Evolutionary conservation across 1,140 invertebrate genomes (phyloP).

Genomic region (Subanguina moxae): DNA sequence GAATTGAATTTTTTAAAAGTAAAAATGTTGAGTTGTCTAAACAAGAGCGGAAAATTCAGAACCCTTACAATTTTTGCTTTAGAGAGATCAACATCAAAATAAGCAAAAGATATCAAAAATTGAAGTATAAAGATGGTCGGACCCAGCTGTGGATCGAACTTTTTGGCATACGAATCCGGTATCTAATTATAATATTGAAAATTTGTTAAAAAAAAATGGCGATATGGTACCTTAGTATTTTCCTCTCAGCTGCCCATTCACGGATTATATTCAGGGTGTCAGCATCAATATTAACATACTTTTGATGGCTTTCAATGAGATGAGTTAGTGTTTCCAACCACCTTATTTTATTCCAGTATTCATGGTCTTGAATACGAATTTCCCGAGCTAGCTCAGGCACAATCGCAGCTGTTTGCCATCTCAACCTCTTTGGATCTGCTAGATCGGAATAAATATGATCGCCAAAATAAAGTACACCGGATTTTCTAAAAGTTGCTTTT

Average conservation of each 20-base stretch:
- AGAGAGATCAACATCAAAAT: no score
- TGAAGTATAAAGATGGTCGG: no score
- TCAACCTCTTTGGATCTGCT: constrained; percentile 90
- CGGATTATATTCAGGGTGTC: constrained; percentile 65
- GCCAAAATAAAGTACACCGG: constrained; percentile 89
- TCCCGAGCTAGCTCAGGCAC: constrained; percentile 89
- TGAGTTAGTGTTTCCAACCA: constrained; percentile 88
- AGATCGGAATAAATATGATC: constrained; percentile 96
- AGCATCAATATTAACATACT: constrained; percentile 9
- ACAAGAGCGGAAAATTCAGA: no score
- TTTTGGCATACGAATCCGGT: no score
- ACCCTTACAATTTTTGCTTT: no score
- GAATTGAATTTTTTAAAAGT: no score
- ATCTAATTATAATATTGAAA: no score
- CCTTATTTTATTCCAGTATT: constrained; percentile 80
- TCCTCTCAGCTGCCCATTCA: constrained; percentile 77
- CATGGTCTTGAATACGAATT: constrained; percentile 79
- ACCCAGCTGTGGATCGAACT: no score
- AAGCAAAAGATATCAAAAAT: no score
- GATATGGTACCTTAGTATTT: constrained; percentile 77
- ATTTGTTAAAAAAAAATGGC: no score
- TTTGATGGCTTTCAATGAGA: constrained; percentile 72
- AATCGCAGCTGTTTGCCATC: constrained; percentile 95
- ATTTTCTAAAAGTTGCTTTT: constrained; percentile 83
- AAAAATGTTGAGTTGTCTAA: no score